These are phyloP conservation scores for Oreochromis niloticus DNA, from an alignment of 2,113 vertebrate species.

Conservation along the genomic window DNA sequence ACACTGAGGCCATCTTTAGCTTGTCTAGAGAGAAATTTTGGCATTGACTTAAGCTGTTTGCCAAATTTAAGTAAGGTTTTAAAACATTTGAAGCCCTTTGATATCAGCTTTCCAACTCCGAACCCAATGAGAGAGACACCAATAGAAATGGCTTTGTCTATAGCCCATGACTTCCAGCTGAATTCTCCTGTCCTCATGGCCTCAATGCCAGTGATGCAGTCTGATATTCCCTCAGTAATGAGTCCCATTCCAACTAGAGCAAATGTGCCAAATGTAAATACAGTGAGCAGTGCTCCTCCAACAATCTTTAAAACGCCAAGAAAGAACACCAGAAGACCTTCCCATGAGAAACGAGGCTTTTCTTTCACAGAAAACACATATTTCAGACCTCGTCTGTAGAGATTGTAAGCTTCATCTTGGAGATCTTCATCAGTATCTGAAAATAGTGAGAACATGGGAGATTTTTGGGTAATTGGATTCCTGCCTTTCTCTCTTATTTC, in stretches of 20 bases:
- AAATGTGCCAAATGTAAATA: neutral
- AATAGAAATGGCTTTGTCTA: neutral
- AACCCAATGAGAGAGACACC: neutral
- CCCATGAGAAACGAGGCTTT: neutral
- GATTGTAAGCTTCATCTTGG: rapidly evolving
- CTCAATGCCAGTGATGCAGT: neutral
- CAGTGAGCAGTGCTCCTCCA: neutral
- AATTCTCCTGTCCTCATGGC: neutral
- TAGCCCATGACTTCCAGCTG: neutral
- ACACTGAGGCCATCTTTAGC: neutral
- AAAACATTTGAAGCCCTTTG: neutral
- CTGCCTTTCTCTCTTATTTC: rapidly evolving
- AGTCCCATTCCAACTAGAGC: conserved; percentile 3
- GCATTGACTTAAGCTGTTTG: neutral
- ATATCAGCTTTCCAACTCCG: conserved; percentile 18
- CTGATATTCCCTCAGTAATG: neutral
- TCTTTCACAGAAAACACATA: neutral
- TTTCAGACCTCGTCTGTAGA: neutral
- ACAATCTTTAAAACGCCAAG: conserved; percentile 2
- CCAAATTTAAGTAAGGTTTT: neutral
- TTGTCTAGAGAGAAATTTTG: neutral
- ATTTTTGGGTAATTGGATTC: rapidly evolving
- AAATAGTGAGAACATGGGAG: rapidly evolving
- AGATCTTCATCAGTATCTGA: neutral
- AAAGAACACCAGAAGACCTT: neutral